Base-by-base conservation (phyloP, 1,140 invertebrate genomes). In the Acromyrmex heyeri region DNA sequence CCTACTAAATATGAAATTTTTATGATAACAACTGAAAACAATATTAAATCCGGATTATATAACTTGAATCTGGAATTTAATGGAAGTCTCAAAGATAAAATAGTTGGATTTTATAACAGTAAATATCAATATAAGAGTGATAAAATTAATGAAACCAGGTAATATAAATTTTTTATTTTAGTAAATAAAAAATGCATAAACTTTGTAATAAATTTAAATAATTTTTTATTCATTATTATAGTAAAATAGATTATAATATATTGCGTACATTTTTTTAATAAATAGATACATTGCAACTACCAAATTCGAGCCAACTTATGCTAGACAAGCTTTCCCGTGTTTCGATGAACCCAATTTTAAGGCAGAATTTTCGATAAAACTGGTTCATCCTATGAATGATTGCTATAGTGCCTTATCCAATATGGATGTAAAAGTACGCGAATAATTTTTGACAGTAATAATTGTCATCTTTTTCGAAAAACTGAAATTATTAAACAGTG, bases 281-380 rank as follows among this genome's bases (percentile, higher is more conserved):
- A 0, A 5, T 91, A 99, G 98, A 92, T 96, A 95, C 81, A 97
- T 99, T 87, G 98, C 98, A 12, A 98, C 98, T 1, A 97, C 98
- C 1, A 99, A 99, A 95, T 99, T 99, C 93, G 98, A 99, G 92
- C 98, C 99, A 0, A 99, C 98, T 0, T 98, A 99, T 95, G 99
- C 99, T 0, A 96, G 99, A 44, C 96, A 97, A 94, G 97, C 98
- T 0, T 99, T 99, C 92, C 99, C 99, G 0, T 99, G 99, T 94
- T 99, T 99, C 93, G 99, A 99, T 95, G 99, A 99, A 93, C 99
- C 99, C 0, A 96, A 97, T 53, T 97, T 99, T 91, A 99, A 99
- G 95, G 98, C 99, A 0, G 97, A 97, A 85, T 99, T 97, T 95
- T 96, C 96, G 38, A 96, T 99, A 14, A 97, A 97, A 8, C 92